These are phyloP conservation scores for Gibbula magus DNA, from an alignment of 2,888 invertebrate species.

Conservation along the genomic window DNA sequence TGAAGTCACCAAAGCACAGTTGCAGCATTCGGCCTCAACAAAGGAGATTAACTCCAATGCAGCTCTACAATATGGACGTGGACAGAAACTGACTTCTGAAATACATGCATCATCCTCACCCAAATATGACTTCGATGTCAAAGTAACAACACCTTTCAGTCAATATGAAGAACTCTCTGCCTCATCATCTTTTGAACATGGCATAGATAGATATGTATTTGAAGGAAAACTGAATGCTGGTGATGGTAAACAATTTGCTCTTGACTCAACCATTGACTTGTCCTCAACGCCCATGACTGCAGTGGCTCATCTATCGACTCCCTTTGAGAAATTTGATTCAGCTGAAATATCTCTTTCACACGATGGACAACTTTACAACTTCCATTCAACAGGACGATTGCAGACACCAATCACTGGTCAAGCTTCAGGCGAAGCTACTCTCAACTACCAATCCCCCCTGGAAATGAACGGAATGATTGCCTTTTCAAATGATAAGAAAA, in stretches of 20 bases:
- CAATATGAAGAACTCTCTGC: constrained; percentile 20
- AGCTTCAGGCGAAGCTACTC: background rate
- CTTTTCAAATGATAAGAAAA: constrained; percentile 21
- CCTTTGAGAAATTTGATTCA: constrained; percentile 38
- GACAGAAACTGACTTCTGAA: constrained; percentile 20
- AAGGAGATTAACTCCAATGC: constrained; percentile 31
- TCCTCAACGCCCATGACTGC: constrained; percentile 26
- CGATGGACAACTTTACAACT: constrained; percentile 34
- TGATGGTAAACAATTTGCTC: background rate
- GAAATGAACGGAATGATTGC: constrained; percentile 28
- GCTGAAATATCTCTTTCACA: constrained; percentile 38
- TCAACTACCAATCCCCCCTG: constrained; percentile 14
- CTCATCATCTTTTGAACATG: constrained; percentile 10
- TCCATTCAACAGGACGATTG: constrained; percentile 20
- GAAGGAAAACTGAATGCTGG: constrained; percentile 20
- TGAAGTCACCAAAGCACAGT: background rate
- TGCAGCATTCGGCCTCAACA: constrained; percentile 26
- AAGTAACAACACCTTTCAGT: constrained; percentile 23
- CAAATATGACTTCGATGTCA: background rate
- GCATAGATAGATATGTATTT: background rate
- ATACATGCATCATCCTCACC: constrained; percentile 14
- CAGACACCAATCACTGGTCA: background rate
- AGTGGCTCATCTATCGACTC: constrained; percentile 36
- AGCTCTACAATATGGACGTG: constrained; percentile 28
- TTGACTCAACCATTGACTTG: constrained; percentile 31